These are phyloP conservation scores for Acanthosoma haemorrhoidale DNA, from an alignment of 2,888 invertebrate species.

Conservation along the genomic window DNA sequence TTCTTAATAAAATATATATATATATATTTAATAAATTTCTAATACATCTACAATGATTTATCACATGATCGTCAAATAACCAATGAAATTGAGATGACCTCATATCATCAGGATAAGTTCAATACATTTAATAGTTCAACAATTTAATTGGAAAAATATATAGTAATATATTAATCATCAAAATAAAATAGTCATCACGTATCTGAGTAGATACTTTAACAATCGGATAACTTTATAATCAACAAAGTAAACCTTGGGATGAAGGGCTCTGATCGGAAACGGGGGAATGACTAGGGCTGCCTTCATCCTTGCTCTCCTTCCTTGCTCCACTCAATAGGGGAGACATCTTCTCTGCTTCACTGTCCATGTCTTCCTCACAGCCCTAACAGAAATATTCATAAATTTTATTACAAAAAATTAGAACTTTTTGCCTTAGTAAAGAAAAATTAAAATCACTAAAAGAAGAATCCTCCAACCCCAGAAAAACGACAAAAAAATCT, in stretches of 20 bases:
- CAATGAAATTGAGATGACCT: not conserved
- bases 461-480: too few species aligned
- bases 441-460: too few species aligned
- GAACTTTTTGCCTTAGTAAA: too few species aligned
- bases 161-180: not conserved
- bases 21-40: too few species aligned
- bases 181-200: not conserved
- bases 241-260: constrained; percentile 35
- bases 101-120: not conserved
- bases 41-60: too few species aligned
- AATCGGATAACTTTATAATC: not conserved
- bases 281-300: constrained; percentile 28
- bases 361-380: constrained; percentile 69
- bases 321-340: constrained; percentile 55
- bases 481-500: too few species aligned
- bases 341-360: constrained; percentile 76
- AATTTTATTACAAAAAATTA: too few species aligned
- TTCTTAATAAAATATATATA: too few species aligned
- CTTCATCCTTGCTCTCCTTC: constrained; percentile 46
- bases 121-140: not conserved
- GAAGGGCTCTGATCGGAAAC: constrained; percentile 30
- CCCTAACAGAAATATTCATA: too few species aligned
- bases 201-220: not conserved
- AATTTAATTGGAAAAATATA: not conserved
- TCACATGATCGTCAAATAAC: too few species aligned